Percentiles rank a stretch among this genome's conserved stretches.
Conservation (phyloP, 2,113 vertebrate genomes). For the Zootoca vivipara region DNA sequence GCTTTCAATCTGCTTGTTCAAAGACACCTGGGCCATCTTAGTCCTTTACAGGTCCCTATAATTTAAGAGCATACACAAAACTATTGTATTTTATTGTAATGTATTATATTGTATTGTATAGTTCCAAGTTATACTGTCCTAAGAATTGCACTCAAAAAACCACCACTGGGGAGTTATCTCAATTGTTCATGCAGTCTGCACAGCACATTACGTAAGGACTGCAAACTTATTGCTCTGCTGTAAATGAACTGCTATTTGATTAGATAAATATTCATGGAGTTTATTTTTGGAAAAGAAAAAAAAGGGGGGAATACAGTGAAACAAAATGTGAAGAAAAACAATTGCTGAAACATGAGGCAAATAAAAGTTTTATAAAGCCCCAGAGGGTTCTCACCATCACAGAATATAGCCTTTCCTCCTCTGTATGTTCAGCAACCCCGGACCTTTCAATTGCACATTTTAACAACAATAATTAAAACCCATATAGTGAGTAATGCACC, state of each 20-base stretch:
- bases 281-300: constrained; percentile 62
- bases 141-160: neutral
- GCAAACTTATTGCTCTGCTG: constrained; percentile 14
- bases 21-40: constrained; percentile 22
- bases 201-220: constrained; percentile 59
- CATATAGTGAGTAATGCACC: neutral
- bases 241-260: constrained; percentile 59
- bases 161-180: constrained; percentile 22
- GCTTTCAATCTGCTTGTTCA: neutral
- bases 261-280: constrained; percentile 55
- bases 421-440: constrained; percentile 23
- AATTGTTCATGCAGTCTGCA: constrained; percentile 59
- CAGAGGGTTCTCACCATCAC: constrained; percentile 22
- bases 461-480: constrained; percentile 46
- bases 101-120: too few relatives aligned
- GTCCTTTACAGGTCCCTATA: neutral
- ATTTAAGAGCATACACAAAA: neutral
- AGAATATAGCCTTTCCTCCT: constrained; percentile 37
- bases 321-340: constrained; percentile 8
- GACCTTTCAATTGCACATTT: constrained; percentile 26
- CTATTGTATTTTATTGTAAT: too few relatives aligned
- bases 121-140: neutral
- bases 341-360: neutral
- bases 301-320: constrained; percentile 54
- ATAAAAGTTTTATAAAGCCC: constrained; percentile 61